phyloP scores from a whole-genome alignment of 2,888 invertebrate genomes.

The Eupithecia exiguata region DNA sequence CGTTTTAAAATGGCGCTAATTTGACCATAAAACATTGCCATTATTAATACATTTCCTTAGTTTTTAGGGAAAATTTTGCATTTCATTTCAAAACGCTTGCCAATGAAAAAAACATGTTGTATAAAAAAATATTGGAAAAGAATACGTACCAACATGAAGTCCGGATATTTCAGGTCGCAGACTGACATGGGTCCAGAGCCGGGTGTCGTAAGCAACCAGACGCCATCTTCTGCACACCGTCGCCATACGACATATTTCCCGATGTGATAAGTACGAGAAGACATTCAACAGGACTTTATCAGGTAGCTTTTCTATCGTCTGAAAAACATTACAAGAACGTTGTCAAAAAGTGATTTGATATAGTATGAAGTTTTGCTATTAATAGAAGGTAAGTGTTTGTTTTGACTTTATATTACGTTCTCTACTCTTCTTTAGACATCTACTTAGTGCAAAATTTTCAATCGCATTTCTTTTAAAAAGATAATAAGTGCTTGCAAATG shows the following conservation, averaged over 20 bases:
- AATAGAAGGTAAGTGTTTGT: not conserved
- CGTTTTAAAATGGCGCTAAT: not conserved
- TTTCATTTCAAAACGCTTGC: not conserved
- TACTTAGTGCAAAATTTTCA: not conserved
- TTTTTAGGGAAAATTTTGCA: not conserved
- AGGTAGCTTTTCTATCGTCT: slow-evolving; percentile 98
- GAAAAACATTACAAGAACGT: slow-evolving; percentile 40
- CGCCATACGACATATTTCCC: slow-evolving; percentile 97
- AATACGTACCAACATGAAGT: slow-evolving; percentile 88
- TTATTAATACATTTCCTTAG: not conserved
- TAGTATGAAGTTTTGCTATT: not conserved
- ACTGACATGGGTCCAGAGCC: slow-evolving; percentile 97
- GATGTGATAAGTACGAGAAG: slow-evolving; percentile 96
- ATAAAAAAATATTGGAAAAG: not conserved
- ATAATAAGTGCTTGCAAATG: not conserved
- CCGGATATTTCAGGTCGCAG: slow-evolving; percentile 98
- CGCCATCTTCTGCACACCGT: slow-evolving; percentile 98
- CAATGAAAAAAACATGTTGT: not conserved
- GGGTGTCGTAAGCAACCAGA: slow-evolving; percentile 96
- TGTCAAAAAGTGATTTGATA: not conserved
- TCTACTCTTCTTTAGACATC: not conserved
- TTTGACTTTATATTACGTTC: not conserved
- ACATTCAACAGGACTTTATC: slow-evolving; percentile 97
- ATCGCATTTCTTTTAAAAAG: not conserved
- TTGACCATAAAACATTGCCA: not conserved